Conservation (phyloP, 2,888 invertebrate genomes). For the Ganaspis brasiliensis region DNA sequence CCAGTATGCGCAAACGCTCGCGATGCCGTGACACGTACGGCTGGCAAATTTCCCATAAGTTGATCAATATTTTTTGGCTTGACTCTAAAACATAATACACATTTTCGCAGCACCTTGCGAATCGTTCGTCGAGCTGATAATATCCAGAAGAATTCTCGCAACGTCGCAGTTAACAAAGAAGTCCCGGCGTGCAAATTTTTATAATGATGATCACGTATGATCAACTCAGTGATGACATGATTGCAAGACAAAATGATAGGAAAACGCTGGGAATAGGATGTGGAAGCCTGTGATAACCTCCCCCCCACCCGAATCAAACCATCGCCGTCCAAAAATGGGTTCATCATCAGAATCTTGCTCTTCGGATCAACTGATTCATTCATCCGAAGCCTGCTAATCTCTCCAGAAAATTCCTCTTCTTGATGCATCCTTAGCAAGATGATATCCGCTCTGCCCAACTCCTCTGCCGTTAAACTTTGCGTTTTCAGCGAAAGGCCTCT, state of each 20-base stretch:
- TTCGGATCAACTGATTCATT: neutral
- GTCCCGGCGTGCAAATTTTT: slow-evolving; percentile 45
- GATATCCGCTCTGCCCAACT: too few relatives aligned
- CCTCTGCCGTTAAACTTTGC: too few relatives aligned
- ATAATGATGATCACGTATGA: slow-evolving; percentile 45
- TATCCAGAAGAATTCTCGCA: slow-evolving; percentile 50
- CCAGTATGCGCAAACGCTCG: slow-evolving; percentile 55
- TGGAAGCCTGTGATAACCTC: too few relatives aligned
- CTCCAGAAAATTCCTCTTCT: too few relatives aligned
- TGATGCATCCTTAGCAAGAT: too few relatives aligned
- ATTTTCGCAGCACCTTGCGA: slow-evolving; percentile 48
- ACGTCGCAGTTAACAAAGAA: slow-evolving; percentile 30
- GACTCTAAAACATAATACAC: slow-evolving; percentile 52
- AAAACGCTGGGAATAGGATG: too few relatives aligned
- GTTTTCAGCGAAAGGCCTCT: too few relatives aligned
- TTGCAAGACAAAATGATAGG: slow-evolving; percentile 54
- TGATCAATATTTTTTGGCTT: slow-evolving; percentile 42
- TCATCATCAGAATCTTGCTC: neutral
- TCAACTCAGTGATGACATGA: slow-evolving; percentile 42
- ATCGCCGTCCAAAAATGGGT: slow-evolving; percentile 40
- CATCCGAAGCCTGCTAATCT: too few relatives aligned
- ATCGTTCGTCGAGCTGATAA: slow-evolving; percentile 49
- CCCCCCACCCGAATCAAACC: too few relatives aligned
- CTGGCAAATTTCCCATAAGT: slow-evolving; percentile 57
- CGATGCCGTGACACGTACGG: slow-evolving; percentile 55